phyloP scores from a whole-genome alignment of 2,797 vertebrate genomes.

The Otolemur crassicaudatus region DNA sequence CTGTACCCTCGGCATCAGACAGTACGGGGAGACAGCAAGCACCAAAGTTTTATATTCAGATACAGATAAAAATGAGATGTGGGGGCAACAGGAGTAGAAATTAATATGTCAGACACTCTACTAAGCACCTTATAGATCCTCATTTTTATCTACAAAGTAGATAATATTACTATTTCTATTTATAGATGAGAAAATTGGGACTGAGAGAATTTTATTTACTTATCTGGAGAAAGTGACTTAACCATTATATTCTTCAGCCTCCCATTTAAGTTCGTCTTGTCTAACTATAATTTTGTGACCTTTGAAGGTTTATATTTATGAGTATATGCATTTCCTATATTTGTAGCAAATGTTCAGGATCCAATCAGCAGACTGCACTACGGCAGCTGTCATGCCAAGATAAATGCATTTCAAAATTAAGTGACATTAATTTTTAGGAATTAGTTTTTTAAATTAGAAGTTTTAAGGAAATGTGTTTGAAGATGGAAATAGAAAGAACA shows the following conservation, averaged over 20 bases:
- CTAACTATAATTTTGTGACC: background rate
- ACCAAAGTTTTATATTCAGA: background rate
- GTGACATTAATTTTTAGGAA: too few relatives aligned
- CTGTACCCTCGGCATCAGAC: background rate
- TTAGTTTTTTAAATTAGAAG: background rate
- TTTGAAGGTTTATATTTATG: background rate
- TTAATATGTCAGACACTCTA: background rate
- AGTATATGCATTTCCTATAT: background rate
- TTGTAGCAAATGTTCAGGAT: conserved; percentile 39
- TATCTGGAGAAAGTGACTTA: background rate
- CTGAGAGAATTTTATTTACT: background rate
- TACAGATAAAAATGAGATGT: background rate
- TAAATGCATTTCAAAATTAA: conserved; percentile 41
- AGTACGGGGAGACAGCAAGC: background rate
- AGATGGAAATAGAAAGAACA: background rate
- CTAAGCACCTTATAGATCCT: background rate
- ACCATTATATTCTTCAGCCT: background rate
- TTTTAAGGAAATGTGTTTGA: background rate
- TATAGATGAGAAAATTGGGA: background rate
- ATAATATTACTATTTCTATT: background rate
- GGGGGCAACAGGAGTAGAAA: background rate
- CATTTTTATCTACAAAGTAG: background rate
- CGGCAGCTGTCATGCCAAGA: background rate
- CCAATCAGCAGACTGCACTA: background rate
- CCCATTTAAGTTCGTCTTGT: background rate